Evolutionary conservation across 2,113 vertebrate species (phyloP), one percentile per base, ranked within the genome.

Genomic region (Channa argus): DNA sequence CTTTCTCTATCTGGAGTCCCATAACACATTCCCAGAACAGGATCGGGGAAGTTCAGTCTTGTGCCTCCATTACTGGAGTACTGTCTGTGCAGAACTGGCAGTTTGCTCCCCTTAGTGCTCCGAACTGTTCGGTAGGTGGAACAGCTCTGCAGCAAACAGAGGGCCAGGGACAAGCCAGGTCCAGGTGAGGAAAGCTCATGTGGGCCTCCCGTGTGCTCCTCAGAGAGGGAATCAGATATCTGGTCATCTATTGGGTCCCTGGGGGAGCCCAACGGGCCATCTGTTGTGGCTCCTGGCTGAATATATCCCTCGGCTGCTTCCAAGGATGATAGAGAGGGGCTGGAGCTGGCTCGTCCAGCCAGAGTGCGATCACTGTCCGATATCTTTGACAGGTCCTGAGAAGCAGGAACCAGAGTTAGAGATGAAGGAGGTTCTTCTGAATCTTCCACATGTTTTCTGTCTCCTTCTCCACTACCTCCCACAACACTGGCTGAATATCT

Each of bases 241-340:
- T 47, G 91, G 50, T 93, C 92, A 2, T 95, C 95, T 34, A 89
- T 89, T 1, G 11, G 0, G 65, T 92, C 91, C 61, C 82, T 64
- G 1, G 77, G 79, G 72, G 79, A 85, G 37, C 73, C 61, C 61
- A 82, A 78, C 0, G n/a, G 72, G 82, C 77, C 46, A 36, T 96
- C 95, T 76, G 93, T 92, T 0, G 90, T 76, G 46, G 83, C 86
- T 8, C 86, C 89, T 0, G 15, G 76, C 14, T 87, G 87, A 52
- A 85, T 82, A 0, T 91, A 84, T 53, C 96, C 95, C 55, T 93
- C 92, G 0, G 91, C 84, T 0, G 91, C 91, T 63, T 96, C 94
- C 77, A 98, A 61, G 39, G 96, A 98, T 36, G 96, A 95, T 0
- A 95, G 72, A 0, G 97, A 98, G 11, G 95, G 96, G 0, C 88